Evolutionary conservation across 1,140 invertebrate genomes (phyloP).

Genomic region (Gyrodactylus bullatarudis): DNA sequence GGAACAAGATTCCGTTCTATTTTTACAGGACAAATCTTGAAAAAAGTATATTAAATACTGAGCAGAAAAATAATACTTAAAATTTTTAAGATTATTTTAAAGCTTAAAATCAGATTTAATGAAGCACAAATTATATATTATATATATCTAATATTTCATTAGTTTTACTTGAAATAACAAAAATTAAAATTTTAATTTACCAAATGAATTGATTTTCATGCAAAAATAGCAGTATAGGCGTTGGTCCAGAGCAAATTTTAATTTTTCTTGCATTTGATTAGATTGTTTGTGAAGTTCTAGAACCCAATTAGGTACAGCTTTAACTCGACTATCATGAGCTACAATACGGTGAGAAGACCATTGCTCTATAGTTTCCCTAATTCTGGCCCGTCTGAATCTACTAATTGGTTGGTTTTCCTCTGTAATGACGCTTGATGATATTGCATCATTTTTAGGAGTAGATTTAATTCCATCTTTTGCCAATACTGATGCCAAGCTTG

Average conservation of each 20-base stretch:
- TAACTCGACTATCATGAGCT: neutral
- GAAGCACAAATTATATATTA: no score
- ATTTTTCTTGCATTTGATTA: neutral
- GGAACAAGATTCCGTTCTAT: neutral
- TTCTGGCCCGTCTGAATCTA: neutral
- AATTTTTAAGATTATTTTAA: no score
- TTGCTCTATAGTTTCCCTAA: neutral
- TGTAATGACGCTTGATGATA: no score
- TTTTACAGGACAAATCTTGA: neutral
- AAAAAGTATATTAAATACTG: no score
- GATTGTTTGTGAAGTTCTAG: neutral
- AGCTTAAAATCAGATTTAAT: no score
- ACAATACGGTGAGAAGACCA: neutral
- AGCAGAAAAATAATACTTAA: no score
- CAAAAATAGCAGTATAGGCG: neutral
- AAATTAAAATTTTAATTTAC: neutral
- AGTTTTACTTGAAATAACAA: no score
- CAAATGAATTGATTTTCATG: neutral
- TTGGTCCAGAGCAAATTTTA: neutral
- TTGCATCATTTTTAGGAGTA: no score
- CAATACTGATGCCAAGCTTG: no score
- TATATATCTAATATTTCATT: no score
- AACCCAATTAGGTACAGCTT: neutral
- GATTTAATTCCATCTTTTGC: no score
- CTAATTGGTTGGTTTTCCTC: neutral